Percentiles rank a stretch among this genome's conserved stretches.
Evolutionary conservation across 2,888 invertebrate species (phyloP).

Genomic region (Escarpia spicata): DNA sequence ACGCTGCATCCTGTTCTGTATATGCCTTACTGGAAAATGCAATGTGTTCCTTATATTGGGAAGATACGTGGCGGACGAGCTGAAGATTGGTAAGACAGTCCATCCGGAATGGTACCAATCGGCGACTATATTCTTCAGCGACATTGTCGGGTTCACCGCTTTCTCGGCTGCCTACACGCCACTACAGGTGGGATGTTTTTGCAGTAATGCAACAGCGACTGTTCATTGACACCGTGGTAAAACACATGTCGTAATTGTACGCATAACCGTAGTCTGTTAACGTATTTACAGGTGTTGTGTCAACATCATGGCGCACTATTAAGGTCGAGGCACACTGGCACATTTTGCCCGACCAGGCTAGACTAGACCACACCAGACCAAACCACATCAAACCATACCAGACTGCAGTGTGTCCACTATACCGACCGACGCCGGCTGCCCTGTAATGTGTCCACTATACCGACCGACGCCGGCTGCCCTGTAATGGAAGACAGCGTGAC

Average conservation of each 20-base stretch:
- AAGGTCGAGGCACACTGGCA: too few species aligned
- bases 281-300: too few species aligned
- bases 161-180: constrained; percentile 33
- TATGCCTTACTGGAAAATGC: not conserved
- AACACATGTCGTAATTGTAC: not conserved
- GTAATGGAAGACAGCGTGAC: too few species aligned
- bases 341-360: too few species aligned
- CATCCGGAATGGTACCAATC: constrained; percentile 63
- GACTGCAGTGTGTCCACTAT: too few species aligned
- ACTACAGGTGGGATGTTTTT: constrained; percentile 29
- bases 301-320: too few species aligned
- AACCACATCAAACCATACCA: too few species aligned
- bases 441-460: too few species aligned
- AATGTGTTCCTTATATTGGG: not conserved
- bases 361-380: too few species aligned
- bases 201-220: not conserved
- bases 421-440: too few species aligned
- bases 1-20: too few species aligned
- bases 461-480: too few species aligned
- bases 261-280: not conserved
- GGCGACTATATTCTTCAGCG: constrained; percentile 67
- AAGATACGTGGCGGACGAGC: constrained; percentile 57
- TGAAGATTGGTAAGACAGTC: constrained; percentile 65
- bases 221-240: not conserved
- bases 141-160: constrained; percentile 61